These are phyloP conservation scores for Astyanax mexicanus DNA, from an alignment of 2,797 vertebrate species.

Conservation along the genomic window DNA sequence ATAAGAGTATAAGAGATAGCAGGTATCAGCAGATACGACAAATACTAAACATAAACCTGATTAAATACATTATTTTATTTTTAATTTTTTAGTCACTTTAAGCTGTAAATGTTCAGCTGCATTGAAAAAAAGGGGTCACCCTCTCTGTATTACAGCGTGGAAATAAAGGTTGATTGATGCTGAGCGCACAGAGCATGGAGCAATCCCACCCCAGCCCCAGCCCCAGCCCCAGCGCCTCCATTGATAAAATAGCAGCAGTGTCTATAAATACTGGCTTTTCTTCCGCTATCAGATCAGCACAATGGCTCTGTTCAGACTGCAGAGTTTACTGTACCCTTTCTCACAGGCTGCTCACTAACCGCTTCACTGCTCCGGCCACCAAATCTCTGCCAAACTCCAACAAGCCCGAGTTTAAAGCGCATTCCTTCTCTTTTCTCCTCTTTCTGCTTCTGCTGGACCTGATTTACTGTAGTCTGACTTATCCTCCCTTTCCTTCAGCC, in stretches of 20 bases:
- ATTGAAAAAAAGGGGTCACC: too few species aligned
- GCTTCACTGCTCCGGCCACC: slow-evolving; percentile 12
- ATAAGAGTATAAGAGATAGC: too few species aligned
- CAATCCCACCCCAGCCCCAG: neutral
- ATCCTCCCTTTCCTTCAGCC: slow-evolving; percentile 4
- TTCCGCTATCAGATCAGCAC: slow-evolving; percentile 36
- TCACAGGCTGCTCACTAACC: slow-evolving; percentile 22
- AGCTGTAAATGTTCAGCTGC: too few species aligned
- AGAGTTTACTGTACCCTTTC: slow-evolving; percentile 52
- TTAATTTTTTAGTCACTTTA: too few species aligned
- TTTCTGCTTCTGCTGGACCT: neutral
- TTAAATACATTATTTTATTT: too few species aligned
- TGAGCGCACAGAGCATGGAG: neutral
- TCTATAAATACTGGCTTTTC: slow-evolving; percentile 49
- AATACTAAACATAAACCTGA: too few species aligned
- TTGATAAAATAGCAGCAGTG: slow-evolving; percentile 35
- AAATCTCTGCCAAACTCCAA: slow-evolving; percentile 44
- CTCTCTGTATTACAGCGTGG: too few species aligned
- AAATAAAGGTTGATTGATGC: too few species aligned
- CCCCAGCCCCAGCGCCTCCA: neutral
- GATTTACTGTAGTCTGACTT: slow-evolving; percentile 16
- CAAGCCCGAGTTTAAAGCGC: slow-evolving; percentile 8
- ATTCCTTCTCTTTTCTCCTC: neutral
- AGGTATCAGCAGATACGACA: too few species aligned
- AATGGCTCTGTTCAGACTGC: slow-evolving; percentile 44